Evolutionary conservation across 2,113 vertebrate genomes (phyloP).

Genomic region (Nycticebus coucang): DNA sequence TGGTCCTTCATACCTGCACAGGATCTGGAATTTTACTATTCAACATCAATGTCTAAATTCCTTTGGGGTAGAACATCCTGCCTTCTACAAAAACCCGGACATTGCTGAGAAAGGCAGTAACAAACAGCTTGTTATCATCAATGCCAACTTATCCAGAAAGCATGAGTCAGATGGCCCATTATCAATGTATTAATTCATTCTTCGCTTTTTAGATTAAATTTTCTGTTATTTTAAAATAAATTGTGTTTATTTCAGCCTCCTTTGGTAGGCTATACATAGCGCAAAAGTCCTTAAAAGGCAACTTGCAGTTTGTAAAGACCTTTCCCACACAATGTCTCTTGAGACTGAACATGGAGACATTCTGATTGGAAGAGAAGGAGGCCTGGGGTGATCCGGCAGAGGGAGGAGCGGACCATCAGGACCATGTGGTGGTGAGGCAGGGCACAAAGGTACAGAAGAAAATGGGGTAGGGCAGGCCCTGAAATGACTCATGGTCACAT

Average conservation of each 20-base stretch:
- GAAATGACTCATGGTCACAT: not conserved
- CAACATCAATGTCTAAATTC: not conserved
- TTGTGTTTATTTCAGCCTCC: not conserved
- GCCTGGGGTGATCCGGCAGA: not conserved
- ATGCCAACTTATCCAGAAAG: constrained; percentile 2
- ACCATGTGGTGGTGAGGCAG: no score
- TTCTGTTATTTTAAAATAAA: constrained; percentile 6
- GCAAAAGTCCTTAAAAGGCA: not conserved
- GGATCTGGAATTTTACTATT: constrained; percentile 48
- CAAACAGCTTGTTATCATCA: not conserved
- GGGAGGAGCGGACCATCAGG: not conserved
- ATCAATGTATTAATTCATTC: constrained; percentile 7
- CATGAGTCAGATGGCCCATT: not conserved
- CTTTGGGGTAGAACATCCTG: not conserved
- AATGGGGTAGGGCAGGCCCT: not conserved
- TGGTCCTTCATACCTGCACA: not conserved
- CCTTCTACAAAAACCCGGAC: constrained; percentile 53
- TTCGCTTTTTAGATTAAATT: not conserved
- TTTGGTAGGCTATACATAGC: not conserved
- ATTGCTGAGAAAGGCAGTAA: not conserved
- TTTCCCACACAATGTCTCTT: not conserved
- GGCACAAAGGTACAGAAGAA: not conserved
- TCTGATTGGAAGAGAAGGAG: not conserved
- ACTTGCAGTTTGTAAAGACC: not conserved
- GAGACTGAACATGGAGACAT: not conserved